These are phyloP conservation scores for Heliconius hortense DNA, from an alignment of 2,888 invertebrate genomes.

Conservation along the genomic window DNA sequence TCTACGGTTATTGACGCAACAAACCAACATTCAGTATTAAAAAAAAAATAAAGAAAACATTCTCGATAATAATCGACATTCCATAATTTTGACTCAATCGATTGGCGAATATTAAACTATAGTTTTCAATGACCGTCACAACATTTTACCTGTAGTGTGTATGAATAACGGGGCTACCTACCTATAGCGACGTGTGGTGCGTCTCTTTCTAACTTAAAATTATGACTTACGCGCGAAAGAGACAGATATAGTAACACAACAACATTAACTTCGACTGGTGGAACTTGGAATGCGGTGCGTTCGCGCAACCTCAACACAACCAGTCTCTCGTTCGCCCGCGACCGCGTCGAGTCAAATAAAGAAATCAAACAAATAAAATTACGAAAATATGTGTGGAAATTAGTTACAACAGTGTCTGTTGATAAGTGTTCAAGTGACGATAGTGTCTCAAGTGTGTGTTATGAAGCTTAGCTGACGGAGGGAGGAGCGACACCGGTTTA, in stretches of 20 bases:
- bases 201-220: slow-evolving; percentile 49
- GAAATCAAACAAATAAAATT: slow-evolving; percentile 45
- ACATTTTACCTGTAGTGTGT: slow-evolving; percentile 60
- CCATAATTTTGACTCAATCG: slow-evolving; percentile 40
- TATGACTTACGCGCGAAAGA: slow-evolving; percentile 51
- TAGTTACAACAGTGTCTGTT: slow-evolving; percentile 66
- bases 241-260: slow-evolving; percentile 57
- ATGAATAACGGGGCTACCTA: slow-evolving; percentile 75
- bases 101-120: slow-evolving; percentile 46
- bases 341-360: slow-evolving; percentile 53
- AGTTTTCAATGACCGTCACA: slow-evolving; percentile 52
- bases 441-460: slow-evolving; percentile 70
- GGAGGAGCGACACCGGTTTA: slow-evolving; percentile 67
- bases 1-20: neutral
- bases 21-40: neutral
- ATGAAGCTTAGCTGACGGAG: slow-evolving; percentile 77
- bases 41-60: slow-evolving; percentile 26
- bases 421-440: slow-evolving; percentile 67
- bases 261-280: slow-evolving; percentile 36
- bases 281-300: slow-evolving; percentile 76
- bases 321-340: slow-evolving; percentile 72
- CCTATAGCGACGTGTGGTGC: slow-evolving; percentile 52
- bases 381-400: slow-evolving; percentile 76
- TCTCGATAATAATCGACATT: slow-evolving; percentile 27
- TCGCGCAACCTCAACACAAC: slow-evolving; percentile 62